Conservation (phyloP, 2,113 vertebrate genomes). For the Leucopsar rothschildi region DNA sequence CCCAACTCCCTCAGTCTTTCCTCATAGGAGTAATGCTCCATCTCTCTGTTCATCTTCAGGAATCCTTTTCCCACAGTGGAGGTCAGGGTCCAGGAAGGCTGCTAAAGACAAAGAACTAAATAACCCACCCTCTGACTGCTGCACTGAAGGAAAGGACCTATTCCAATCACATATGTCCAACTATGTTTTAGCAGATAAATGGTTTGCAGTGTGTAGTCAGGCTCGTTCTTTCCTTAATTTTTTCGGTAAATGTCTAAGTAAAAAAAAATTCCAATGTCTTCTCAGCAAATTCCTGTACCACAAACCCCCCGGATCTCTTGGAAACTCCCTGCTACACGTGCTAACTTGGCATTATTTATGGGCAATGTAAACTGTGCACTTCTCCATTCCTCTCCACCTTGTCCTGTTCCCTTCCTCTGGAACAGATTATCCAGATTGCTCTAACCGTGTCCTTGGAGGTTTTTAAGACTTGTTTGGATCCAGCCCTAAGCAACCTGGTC, state of each 20-base stretch:
- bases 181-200: not conserved
- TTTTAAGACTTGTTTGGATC: not conserved
- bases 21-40: not conserved
- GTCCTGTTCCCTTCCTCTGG: not conserved
- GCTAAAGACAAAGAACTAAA: not conserved
- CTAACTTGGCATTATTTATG: not conserved
- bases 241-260: not conserved
- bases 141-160: not conserved
- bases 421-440: not conserved
- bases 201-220: not conserved
- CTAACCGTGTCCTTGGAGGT: not conserved
- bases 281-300: not conserved
- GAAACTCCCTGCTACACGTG: not conserved
- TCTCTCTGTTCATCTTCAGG: not conserved
- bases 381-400: not conserved
- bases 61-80: not conserved
- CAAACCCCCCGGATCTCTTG: not conserved
- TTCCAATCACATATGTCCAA: not conserved
- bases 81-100: not conserved
- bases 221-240: not conserved
- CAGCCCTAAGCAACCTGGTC: not conserved
- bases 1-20: not conserved
- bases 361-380: not conserved
- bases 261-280: not conserved
- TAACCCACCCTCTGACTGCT: not conserved